Evolutionary conservation across 2,797 vertebrate genomes (phyloP).

Genomic region (Echiichthys vipera): DNA sequence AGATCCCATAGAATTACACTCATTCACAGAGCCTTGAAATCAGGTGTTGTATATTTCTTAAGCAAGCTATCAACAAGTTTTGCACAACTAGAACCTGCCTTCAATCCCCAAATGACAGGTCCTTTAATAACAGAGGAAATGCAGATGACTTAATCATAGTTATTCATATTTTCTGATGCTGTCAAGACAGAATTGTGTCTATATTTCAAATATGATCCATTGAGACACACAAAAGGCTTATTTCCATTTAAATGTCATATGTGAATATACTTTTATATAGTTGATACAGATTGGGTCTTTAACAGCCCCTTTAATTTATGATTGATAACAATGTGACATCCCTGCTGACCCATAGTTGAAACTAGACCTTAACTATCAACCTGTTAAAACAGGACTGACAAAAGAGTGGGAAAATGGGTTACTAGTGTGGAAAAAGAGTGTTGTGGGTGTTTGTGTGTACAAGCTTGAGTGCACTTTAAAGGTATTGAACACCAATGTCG

Average conservation of each 20-base stretch:
- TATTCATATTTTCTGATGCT: background rate
- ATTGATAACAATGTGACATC: constrained; percentile 5
- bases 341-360: background rate
- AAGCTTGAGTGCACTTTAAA: constrained; percentile 35
- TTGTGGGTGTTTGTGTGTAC: background rate
- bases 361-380: constrained; percentile 8
- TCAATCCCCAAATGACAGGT: background rate
- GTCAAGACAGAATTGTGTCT: background rate
- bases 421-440: constrained; percentile 45
- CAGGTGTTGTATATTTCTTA: background rate
- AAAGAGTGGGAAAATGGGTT: constrained; percentile 39
- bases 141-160: background rate
- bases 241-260: background rate
- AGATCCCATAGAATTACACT: background rate
- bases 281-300: background rate
- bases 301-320: background rate
- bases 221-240: background rate
- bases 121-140: background rate
- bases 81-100: background rate
- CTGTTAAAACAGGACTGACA: constrained; percentile 16
- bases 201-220: background rate
- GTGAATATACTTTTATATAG: background rate
- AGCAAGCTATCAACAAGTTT: background rate
- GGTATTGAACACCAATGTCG: constrained; percentile 46
- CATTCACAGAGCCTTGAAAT: constrained; percentile 8